A percentile compares a stretch with the other conserved stretches of the same genome.
Evolutionary conservation across 2,113 vertebrate genomes (phyloP).

Genomic region (Merops nubicus): DNA sequence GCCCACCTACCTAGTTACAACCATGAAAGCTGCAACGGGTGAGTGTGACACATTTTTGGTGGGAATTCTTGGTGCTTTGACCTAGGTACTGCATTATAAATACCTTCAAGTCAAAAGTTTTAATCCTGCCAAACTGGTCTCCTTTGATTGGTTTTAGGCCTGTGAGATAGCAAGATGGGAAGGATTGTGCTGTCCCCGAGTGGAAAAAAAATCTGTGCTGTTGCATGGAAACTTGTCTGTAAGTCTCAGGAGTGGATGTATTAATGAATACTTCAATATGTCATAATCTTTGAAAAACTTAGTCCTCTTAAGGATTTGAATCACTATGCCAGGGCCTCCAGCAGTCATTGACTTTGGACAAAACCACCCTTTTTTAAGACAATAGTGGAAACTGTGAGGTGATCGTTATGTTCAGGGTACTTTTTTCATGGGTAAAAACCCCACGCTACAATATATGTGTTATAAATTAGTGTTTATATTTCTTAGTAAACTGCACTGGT

Average conservation of each 20-base stretch:
- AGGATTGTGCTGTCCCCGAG: background rate
- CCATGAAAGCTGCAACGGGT: background rate
- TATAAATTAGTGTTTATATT: background rate
- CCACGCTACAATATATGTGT: background rate
- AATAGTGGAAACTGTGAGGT: background rate
- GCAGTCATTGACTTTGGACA: background rate
- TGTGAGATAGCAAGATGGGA: background rate
- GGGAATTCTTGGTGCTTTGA: background rate
- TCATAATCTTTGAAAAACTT: background rate
- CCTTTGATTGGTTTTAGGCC: background rate
- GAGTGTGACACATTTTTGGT: background rate
- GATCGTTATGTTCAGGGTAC: background rate
- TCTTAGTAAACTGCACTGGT: background rate
- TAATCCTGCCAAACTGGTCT: background rate
- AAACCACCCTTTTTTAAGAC: background rate
- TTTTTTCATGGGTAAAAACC: background rate
- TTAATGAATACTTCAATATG: background rate
- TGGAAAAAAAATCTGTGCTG: background rate
- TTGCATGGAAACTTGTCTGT: background rate
- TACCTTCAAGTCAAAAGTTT: background rate
- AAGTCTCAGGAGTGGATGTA: background rate
- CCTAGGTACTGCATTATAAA: background rate
- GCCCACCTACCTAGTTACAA: background rate
- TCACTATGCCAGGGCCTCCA: background rate
- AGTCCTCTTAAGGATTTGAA: background rate